phyloP scores from a whole-genome alignment of 2,113 vertebrate genomes.

The Canis aureus region DNA sequence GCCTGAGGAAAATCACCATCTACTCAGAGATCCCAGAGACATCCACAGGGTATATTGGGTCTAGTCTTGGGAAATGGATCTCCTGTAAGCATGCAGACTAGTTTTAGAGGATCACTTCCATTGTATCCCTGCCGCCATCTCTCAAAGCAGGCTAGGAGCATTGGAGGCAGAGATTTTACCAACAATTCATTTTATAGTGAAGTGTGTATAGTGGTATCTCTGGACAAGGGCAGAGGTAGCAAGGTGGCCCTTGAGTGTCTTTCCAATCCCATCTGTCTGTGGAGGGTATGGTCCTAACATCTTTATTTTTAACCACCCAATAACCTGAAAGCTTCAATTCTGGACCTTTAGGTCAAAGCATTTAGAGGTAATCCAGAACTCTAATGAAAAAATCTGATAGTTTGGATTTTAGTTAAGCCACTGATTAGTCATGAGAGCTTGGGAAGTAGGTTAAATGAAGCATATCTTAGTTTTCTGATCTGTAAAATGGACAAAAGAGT shows the following conservation, averaged over 20 bases:
- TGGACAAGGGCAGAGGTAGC: neutral
- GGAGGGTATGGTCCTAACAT: neutral
- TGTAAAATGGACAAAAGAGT: neutral
- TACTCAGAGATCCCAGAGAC: neutral
- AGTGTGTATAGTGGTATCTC: neutral
- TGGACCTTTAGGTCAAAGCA: neutral
- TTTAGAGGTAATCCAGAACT: neutral
- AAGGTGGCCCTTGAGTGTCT: neutral
- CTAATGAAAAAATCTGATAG: neutral
- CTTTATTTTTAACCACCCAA: neutral
- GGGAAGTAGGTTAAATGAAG: neutral
- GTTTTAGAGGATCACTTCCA: neutral
- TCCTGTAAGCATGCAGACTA: neutral
- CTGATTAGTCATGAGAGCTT: neutral
- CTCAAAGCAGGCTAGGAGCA: neutral
- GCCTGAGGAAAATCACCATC: neutral
- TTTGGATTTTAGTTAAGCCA: constrained; percentile 58
- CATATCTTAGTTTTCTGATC: constrained; percentile 12
- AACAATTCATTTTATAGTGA: neutral
- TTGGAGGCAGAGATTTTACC: neutral
- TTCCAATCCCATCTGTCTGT: neutral
- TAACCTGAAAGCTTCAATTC: neutral
- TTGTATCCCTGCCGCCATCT: neutral
- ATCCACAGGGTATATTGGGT: neutral
- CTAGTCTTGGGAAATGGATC: neutral